Evolutionary conservation across 2,113 vertebrate genomes (phyloP).

Genomic region (Ptilorrhoa leucosticta): DNA sequence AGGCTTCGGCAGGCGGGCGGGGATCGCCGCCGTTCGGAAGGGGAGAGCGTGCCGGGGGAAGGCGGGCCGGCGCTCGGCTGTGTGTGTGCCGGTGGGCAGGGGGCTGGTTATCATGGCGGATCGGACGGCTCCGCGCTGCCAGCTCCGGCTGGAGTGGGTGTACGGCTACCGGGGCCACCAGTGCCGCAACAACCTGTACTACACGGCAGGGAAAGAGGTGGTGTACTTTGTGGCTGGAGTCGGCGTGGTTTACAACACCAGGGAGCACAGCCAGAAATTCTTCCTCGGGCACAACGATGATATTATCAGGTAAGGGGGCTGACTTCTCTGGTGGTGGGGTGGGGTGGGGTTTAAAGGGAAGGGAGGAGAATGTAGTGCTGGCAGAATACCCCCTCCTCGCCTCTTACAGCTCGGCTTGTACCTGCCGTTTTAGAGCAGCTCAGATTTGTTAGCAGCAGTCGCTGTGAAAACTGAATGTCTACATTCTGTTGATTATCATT

Average conservation of each 20-base stretch:
- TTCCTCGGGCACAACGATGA: constrained; percentile 98
- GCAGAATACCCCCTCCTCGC: neutral
- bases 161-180: constrained; percentile 97
- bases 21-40: neutral
- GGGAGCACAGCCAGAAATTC: constrained; percentile 97
- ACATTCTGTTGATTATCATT: neutral
- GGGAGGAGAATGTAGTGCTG: constrained; percentile 38
- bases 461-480: neutral
- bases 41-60: neutral
- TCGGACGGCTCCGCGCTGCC: constrained; percentile 92
- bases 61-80: neutral
- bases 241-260: constrained; percentile 95
- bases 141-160: constrained; percentile 95
- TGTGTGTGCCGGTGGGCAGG: constrained; percentile 15
- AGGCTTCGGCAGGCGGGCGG: constrained; percentile 47
- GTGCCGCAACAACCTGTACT: constrained; percentile 98
- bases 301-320: constrained; percentile 91
- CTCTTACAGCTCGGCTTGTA: neutral
- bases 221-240: constrained; percentile 98
- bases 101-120: constrained; percentile 84
- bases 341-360: constrained; percentile 44
- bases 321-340: neutral
- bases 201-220: constrained; percentile 93
- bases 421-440: neutral
- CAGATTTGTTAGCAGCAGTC: neutral